Percentiles rank a stretch among this genome's conserved stretches.
phyloP scores from a whole-genome alignment of 2,113 vertebrate genomes.

The Callionymus lyra region DNA sequence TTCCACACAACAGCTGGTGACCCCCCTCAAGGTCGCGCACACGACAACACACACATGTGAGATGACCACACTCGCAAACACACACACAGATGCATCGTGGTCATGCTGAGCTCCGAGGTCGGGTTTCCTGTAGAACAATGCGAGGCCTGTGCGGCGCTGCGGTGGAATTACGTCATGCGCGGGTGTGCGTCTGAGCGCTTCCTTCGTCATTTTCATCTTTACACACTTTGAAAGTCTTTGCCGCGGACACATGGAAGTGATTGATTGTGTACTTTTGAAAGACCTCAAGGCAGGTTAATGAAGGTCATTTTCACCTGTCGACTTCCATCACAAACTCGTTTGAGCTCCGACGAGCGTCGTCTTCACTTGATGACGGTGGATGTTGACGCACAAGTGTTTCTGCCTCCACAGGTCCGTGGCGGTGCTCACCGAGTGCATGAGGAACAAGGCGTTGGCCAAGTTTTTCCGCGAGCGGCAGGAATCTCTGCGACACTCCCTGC shows the following conservation, averaged over 20 bases:
- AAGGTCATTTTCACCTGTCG: conserved; percentile 5
- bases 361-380: conserved; percentile 5
- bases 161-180: conserved; percentile 51
- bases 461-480: conserved; percentile 94
- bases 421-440: conserved; percentile 94
- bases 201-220: conserved; percentile 18
- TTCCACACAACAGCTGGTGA: conserved; percentile 64
- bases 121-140: conserved; percentile 68
- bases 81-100: conserved; percentile 49
- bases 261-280: no score
- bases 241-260: neutral
- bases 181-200: conserved; percentile 20
- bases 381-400: conserved; percentile 6
- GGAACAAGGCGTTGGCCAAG: conserved; percentile 87
- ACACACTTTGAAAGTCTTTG: conserved; percentile 7
- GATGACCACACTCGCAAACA: conserved; percentile 18
- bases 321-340: conserved; percentile 20
- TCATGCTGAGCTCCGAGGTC: conserved; percentile 47
- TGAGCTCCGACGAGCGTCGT: conserved; percentile 6
- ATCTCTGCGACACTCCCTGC: conserved; percentile 84
- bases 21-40: conserved; percentile 50
- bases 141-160: conserved; percentile 53
- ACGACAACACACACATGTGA: conserved; percentile 13
- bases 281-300: neutral
- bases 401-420: conserved; percentile 81